Conservation (phyloP, 2,113 vertebrate genomes). For the Trachemys scripta region DNA sequence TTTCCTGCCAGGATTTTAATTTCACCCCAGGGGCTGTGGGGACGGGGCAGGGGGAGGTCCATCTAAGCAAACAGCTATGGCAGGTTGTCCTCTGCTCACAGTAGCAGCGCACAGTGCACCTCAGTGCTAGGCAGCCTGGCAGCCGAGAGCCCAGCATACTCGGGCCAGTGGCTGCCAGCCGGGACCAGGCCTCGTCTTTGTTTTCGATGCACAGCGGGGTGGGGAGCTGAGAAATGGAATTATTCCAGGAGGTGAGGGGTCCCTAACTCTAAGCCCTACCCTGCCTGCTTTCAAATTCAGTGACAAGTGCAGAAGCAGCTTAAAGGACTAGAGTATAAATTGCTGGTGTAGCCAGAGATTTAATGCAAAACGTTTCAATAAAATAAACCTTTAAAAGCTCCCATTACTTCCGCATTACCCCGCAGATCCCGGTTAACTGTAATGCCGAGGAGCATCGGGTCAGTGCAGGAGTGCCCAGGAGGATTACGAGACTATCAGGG, state of each 20-base stretch:
- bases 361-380: not conserved
- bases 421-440: conserved; percentile 28
- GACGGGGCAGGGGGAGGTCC: too few relatives aligned
- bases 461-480: not conserved
- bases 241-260: not conserved
- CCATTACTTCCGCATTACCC: not conserved
- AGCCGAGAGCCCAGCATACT: not conserved
- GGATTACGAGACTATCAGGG: not conserved
- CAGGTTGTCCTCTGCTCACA: not conserved
- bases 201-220: fast-evolving
- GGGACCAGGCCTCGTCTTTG: not conserved
- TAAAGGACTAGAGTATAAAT: not conserved
- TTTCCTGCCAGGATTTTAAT: not conserved
- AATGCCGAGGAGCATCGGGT: fast-evolving
- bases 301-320: not conserved
- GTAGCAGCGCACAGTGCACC: not conserved
- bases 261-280: not conserved
- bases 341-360: conserved; percentile 1
- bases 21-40: not conserved
- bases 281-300: not conserved
- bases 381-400: conserved; percentile 40
- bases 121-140: not conserved
- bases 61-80: not conserved
- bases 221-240: not conserved
- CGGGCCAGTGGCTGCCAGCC: not conserved